Conservation (phyloP, 2,113 vertebrate species). For the Speoplatyrhinus poulsoni region DNA sequence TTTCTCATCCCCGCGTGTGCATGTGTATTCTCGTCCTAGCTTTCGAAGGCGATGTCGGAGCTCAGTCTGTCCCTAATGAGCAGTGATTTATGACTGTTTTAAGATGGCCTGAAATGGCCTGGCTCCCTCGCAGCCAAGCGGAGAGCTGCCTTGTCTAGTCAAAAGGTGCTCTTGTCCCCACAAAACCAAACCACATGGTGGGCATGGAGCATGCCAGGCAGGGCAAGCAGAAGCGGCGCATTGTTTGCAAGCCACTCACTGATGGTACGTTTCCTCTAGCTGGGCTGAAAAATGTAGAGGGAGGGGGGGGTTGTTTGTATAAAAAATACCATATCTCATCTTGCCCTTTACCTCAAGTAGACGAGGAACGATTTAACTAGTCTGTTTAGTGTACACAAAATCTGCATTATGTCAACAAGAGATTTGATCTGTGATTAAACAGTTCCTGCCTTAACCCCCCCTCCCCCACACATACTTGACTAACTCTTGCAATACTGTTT, state of each 20-base stretch:
- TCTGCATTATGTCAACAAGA: too few relatives aligned
- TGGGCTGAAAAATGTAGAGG: slow-evolving; percentile 10
- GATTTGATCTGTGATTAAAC: too few relatives aligned
- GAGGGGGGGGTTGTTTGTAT: neutral
- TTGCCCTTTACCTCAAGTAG: too few relatives aligned
- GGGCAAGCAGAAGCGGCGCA: slow-evolving; percentile 31
- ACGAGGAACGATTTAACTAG: too few relatives aligned
- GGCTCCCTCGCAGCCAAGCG: slow-evolving; percentile 11
- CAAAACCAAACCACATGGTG: slow-evolving; percentile 41
- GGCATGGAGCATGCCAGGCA: slow-evolving; percentile 45
- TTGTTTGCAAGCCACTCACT: slow-evolving; percentile 38
- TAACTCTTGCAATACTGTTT: slow-evolving; percentile 31
- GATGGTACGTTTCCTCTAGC: slow-evolving; percentile 18
- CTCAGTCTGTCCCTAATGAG: slow-evolving; percentile 11
- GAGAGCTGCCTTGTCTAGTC: slow-evolving; percentile 54
- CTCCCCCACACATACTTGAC: slow-evolving; percentile 4
- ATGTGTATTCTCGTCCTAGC: too few relatives aligned
- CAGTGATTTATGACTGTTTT: slow-evolving; percentile 38
- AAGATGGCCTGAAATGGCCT: slow-evolving; percentile 32
- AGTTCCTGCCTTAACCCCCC: too few relatives aligned
- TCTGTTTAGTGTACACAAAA: too few relatives aligned
- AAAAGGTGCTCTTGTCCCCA: slow-evolving; percentile 46
- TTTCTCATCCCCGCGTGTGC: too few relatives aligned
- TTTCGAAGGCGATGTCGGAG: too few relatives aligned
- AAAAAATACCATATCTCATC: too few relatives aligned